Evolutionary conservation across 2,113 vertebrate genomes (phyloP), one percentile per base, ranked within the genome.

Genomic region (Lipophrys pholis): DNA sequence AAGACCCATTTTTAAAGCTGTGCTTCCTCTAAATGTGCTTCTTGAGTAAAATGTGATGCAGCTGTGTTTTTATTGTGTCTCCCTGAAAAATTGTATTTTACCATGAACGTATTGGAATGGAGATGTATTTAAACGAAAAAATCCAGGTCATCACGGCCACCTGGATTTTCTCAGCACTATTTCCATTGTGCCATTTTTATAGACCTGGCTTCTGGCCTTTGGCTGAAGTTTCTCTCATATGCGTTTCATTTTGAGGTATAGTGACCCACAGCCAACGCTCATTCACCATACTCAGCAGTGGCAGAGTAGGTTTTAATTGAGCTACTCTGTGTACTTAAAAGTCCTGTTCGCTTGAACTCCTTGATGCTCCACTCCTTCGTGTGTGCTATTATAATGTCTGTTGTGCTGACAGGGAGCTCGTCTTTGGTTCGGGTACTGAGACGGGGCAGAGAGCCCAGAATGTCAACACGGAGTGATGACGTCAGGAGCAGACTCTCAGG

Each of bases 401-500:
- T 39, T 10, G 9, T 63, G 14, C 66, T 70, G 66, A 30, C 69
- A 51, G 12, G 14, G 45, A 75, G 54, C 11, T 67, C 60, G 68
- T 73, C 61, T 64, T 65, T 60, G 36, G 54, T 53, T 30, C 3
- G 3, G 58, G 61, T 17, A 50, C 42, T 57, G 70, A 72, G 46
- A 62, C 40, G n/a, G 45, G 63, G 51, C 69, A 69, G 54, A 17
- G 50, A 83, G 76, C 49, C 76, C 70, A 81, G 65, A 65, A 58
- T 75, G 54, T 75, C 76, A 82, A 69, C 69, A 75, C 54, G 42
- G 17, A 71, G 61, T 70, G 52, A 76, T 90, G 86, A 91, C 77
- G 81, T 89, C 82, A 87, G 74, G 46, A 68, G 40, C 60, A 76
- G 73, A 74, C 73, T 83, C 81, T 70, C 51, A 87, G 69, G 78